A percentile compares a stretch with the other conserved stretches of the same genome.
phyloP scores from a whole-genome alignment of 2,888 invertebrate genomes.

The Nephrotoma guestfalica region DNA sequence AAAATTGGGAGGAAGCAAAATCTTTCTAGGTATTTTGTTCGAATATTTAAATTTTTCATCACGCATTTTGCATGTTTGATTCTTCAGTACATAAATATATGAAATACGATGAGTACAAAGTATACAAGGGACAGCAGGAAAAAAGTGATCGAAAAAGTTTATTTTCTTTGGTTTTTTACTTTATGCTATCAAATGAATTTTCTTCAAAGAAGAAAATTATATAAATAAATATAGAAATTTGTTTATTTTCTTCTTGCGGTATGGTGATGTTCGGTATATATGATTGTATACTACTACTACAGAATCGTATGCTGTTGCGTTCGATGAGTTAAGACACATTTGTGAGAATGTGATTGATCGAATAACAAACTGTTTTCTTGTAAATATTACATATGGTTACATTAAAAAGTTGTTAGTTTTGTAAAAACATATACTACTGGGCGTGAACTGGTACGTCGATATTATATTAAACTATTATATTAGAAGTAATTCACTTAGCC shows the following conservation, averaged over 20 bases:
- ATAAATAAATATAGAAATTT: not conserved
- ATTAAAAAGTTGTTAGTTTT: not conserved
- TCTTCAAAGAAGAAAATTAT: not conserved
- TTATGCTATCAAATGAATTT: not conserved
- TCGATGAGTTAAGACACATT: not conserved
- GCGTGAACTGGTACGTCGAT: not conserved
- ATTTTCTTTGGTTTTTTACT: not conserved
- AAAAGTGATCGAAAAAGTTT: not conserved
- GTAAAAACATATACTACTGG: not conserved
- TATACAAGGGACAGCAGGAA: not conserved
- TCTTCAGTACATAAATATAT: not conserved
- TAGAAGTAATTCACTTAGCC: not conserved
- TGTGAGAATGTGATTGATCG: not conserved
- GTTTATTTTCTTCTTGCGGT: not conserved
- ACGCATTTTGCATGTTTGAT: not conserved
- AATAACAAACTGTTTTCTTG: not conserved
- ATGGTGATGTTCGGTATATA: not conserved
- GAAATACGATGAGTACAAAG: not conserved
- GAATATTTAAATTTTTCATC: not conserved
- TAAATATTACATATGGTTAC: not conserved
- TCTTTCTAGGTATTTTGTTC: not conserved
- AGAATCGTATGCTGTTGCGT: not conserved
- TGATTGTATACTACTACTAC: not conserved
- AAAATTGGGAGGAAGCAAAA: not conserved
- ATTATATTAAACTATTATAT: not conserved